Conservation (phyloP, 2,113 vertebrate species). For the Hypomesus transpacificus region DNA sequence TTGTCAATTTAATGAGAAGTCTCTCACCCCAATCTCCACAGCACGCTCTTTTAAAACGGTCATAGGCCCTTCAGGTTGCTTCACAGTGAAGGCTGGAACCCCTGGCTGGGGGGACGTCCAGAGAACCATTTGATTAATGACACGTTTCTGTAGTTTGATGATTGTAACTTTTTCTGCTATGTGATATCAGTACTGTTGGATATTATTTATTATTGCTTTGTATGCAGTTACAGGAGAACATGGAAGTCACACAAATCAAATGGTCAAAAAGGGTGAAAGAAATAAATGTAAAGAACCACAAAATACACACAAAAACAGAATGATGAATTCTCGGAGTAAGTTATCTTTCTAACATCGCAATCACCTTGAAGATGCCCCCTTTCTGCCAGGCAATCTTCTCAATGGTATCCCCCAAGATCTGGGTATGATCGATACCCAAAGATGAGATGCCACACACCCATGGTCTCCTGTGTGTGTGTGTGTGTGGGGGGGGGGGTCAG, state of each 20-base stretch:
- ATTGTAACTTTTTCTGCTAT: too few relatives aligned
- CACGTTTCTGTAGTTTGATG: not conserved
- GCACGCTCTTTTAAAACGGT: conserved; percentile 78
- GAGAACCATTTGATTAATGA: not conserved
- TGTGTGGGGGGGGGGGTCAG: too few relatives aligned
- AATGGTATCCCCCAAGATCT: conserved; percentile 88
- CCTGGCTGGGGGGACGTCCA: conserved; percentile 63
- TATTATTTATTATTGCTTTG: too few relatives aligned
- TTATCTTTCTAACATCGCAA: not conserved
- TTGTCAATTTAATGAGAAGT: not conserved
- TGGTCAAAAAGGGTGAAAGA: not conserved
- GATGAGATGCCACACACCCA: conserved; percentile 91
- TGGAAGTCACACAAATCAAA: too few relatives aligned
- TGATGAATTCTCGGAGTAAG: not conserved
- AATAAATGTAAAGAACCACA: not conserved
- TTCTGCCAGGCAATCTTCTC: conserved; percentile 98
- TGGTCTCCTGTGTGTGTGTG: conserved; percentile 84
- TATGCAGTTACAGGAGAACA: too few relatives aligned
- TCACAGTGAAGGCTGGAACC: conserved; percentile 85
- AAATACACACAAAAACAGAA: too few relatives aligned
- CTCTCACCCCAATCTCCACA: conserved; percentile 74
- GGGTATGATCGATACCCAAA: conserved; percentile 90
- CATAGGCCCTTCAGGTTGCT: conserved; percentile 78
- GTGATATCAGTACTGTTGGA: not conserved
- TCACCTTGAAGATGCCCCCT: conserved; percentile 96